Evolutionary conservation across 2,888 invertebrate species (phyloP).

Genomic region (Drymonia ruficornis): DNA sequence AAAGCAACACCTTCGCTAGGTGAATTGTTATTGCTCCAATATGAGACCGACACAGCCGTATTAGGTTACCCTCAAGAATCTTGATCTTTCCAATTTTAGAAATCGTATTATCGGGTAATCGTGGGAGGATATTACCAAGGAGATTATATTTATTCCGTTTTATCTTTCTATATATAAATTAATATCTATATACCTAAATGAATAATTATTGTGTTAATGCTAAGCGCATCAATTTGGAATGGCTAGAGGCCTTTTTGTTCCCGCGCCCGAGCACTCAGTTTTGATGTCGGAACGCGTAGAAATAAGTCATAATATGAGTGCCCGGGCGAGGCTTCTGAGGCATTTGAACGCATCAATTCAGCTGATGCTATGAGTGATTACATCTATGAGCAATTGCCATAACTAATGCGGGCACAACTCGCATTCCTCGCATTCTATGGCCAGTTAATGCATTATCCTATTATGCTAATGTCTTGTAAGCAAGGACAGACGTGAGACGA

Average conservation of each 20-base stretch:
- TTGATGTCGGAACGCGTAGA: too few species aligned
- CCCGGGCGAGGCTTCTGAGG: too few species aligned
- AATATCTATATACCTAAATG: too few species aligned
- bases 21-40: neutral
- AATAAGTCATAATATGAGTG: too few species aligned
- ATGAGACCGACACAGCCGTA: neutral
- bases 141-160: too few species aligned
- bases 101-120: neutral
- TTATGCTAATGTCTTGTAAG: conserved; percentile 16
- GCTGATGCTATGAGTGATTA: neutral
- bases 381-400: conserved; percentile 12
- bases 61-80: neutral
- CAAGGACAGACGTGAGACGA: conserved; percentile 30
- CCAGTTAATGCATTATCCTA: conserved; percentile 22
- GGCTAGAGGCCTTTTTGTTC: too few species aligned
- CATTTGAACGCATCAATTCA: neutral
- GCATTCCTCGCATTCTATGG: conserved; percentile 3
- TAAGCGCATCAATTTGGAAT: too few species aligned
- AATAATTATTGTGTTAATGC: too few species aligned
- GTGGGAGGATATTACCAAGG: too few species aligned
- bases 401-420: conserved; percentile 17
- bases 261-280: too few species aligned
- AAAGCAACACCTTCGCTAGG: neutral
- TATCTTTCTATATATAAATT: too few species aligned
- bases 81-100: neutral